Evolutionary conservation across 1,140 invertebrate species (phyloP).

Genomic region (Megathymus violae): DNA sequence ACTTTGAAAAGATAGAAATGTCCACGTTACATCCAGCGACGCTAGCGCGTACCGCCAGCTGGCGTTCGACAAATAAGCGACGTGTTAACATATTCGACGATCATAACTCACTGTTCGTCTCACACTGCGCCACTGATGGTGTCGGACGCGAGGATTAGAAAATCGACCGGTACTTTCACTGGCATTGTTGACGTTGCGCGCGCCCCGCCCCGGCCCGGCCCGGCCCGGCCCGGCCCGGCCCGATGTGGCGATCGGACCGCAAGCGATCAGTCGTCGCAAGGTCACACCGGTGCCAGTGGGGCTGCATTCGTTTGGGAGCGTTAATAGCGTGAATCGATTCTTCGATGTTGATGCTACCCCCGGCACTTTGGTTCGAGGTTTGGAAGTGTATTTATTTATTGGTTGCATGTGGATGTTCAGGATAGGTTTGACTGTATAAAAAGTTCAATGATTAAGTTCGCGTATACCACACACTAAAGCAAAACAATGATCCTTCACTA

Average conservation of each 20-base stretch:
- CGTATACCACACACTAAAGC: too few relatives aligned
- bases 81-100: not conserved
- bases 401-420: too few relatives aligned
- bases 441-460: too few relatives aligned
- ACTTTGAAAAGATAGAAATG: too few relatives aligned
- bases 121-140: slow-evolving; percentile 4
- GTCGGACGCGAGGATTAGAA: slow-evolving; percentile 57
- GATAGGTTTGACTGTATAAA: too few relatives aligned
- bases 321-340: too few relatives aligned
- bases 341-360: slow-evolving; percentile 11
- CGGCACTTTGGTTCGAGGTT: not conserved
- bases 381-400: not conserved
- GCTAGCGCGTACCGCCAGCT: not conserved
- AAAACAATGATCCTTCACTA: too few relatives aligned
- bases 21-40: not conserved
- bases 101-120: slow-evolving; percentile 9
- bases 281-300: slow-evolving; percentile 26
- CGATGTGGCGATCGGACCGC: slow-evolving; percentile 24
- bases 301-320: slow-evolving; percentile 4
- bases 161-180: slow-evolving; percentile 68
- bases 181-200: slow-evolving; percentile 54
- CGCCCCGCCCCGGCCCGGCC: too few relatives aligned
- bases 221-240: too few relatives aligned
- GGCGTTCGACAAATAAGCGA: not conserved
- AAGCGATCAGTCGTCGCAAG: slow-evolving; percentile 30